A percentile compares a stretch with the other conserved stretches of the same genome.
These are phyloP conservation scores for Disparrhopalites patrizii DNA, from an alignment of 2,888 invertebrate species.

Conservation along the genomic window DNA sequence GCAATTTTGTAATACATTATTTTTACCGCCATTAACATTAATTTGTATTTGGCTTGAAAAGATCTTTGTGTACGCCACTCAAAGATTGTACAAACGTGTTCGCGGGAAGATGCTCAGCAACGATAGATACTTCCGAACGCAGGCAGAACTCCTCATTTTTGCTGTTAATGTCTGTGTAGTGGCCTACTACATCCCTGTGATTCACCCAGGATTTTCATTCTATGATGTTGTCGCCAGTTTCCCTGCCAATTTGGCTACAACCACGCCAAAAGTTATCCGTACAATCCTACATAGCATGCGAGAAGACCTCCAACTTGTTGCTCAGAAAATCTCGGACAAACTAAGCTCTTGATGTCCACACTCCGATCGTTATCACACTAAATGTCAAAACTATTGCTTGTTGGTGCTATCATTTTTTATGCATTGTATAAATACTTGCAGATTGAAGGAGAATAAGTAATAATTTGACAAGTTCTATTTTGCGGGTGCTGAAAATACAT, in stretches of 20 bases:
- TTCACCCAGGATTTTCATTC: conserved; percentile 22
- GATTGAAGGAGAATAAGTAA: no score
- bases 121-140: conserved; percentile 7
- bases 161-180: conserved; percentile 1
- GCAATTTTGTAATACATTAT: neutral
- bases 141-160: conserved; percentile 10
- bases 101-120: neutral
- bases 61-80: conserved; percentile 15
- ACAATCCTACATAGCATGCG: neutral
- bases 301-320: neutral
- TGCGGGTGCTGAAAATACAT: no score
- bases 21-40: neutral
- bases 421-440: no score
- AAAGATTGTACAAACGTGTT: conserved; percentile 5
- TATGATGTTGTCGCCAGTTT: neutral
- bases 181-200: conserved; percentile 21
- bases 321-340: no score
- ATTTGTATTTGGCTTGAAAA: neutral
- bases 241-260: neutral
- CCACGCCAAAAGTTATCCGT: neutral
- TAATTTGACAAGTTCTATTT: no score
- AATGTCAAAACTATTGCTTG: no score
- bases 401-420: no score
- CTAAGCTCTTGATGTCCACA: no score
- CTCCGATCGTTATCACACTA: no score